Evolutionary conservation across 2,888 invertebrate genomes (phyloP).

Genomic region (Drosophila barbarae): DNA sequence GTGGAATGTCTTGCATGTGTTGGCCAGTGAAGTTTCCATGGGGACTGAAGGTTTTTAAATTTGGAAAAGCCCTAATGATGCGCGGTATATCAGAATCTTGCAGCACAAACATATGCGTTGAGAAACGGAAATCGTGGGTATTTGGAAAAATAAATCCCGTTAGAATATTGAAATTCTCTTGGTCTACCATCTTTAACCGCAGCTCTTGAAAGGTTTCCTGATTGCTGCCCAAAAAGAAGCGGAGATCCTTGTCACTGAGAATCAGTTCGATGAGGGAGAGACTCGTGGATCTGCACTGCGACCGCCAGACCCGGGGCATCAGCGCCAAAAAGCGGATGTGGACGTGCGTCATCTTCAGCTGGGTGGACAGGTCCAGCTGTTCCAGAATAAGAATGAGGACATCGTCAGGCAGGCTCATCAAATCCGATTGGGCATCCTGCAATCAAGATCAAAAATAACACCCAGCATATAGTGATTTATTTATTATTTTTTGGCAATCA

Average conservation of each 20-base stretch:
- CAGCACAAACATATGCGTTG: slow-evolving; percentile 18
- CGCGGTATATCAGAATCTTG: slow-evolving; percentile 41
- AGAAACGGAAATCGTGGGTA: slow-evolving; percentile 56
- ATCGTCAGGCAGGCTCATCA: slow-evolving; percentile 50
- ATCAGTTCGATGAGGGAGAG: slow-evolving; percentile 40
- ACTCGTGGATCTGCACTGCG: slow-evolving; percentile 25
- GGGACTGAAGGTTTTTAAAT: slow-evolving; percentile 55
- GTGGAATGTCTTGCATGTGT: slow-evolving; percentile 31
- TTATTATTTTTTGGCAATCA: too few relatives aligned
- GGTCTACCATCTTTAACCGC: slow-evolving; percentile 36
- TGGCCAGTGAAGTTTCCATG: slow-evolving; percentile 51
- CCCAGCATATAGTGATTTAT: not conserved
- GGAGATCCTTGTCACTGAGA: slow-evolving; percentile 25
- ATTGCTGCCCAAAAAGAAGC: slow-evolving; percentile 39
- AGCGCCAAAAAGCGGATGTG: slow-evolving; percentile 50
- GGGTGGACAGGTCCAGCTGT: slow-evolving; percentile 44
- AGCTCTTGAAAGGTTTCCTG: slow-evolving; percentile 26
- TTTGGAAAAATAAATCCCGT: slow-evolving; percentile 36
- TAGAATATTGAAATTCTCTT: slow-evolving; percentile 29
- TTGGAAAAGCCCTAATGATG: slow-evolving; percentile 50
- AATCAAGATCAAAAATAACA: not conserved
- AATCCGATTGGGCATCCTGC: slow-evolving; percentile 17
- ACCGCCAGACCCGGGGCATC: slow-evolving; percentile 50
- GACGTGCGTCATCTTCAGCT: slow-evolving; percentile 10
- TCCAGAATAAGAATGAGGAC: slow-evolving; percentile 41